A percentile compares a stretch with the other conserved stretches of the same genome.
These are phyloP conservation scores for Aplocera efformata DNA, from an alignment of 2,888 invertebrate species.

Conservation along the genomic window DNA sequence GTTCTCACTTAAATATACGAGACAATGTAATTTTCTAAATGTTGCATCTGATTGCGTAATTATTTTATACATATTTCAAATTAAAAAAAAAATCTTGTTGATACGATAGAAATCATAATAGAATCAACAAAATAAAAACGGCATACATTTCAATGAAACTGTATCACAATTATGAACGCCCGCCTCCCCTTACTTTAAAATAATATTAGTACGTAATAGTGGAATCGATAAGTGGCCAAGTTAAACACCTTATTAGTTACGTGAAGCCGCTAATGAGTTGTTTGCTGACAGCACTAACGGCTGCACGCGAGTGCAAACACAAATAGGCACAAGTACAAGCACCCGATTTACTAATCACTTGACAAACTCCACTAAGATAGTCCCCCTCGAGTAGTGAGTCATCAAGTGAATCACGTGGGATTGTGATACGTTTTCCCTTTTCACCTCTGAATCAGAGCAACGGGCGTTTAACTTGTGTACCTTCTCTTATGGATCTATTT, in stretches of 20 bases:
- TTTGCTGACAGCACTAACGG: conserved; percentile 50
- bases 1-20: too few species aligned
- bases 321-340: background rate
- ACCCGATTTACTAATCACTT: conserved; percentile 43
- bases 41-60: too few species aligned
- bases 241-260: conserved; percentile 31
- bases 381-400: conserved; percentile 31
- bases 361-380: conserved; percentile 37
- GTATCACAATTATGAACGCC: too few species aligned
- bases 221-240: conserved; percentile 37
- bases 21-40: too few species aligned
- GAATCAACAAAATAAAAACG: too few species aligned
- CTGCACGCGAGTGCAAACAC: conserved; percentile 13
- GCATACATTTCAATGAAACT: too few species aligned
- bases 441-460: conserved; percentile 44
- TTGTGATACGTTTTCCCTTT: conserved; percentile 40
- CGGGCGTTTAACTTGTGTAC: conserved; percentile 20
- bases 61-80: too few species aligned
- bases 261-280: conserved; percentile 53
- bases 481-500: conserved; percentile 18
- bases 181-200: too few species aligned
- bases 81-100: too few species aligned
- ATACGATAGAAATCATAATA: too few species aligned
- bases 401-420: conserved; percentile 39
- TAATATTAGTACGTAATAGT: too few species aligned